A percentile compares a stretch with the other conserved stretches of the same genome.
These are phyloP conservation scores for Pristis pectinata DNA, from an alignment of 2,797 vertebrate genomes.

Conservation along the genomic window DNA sequence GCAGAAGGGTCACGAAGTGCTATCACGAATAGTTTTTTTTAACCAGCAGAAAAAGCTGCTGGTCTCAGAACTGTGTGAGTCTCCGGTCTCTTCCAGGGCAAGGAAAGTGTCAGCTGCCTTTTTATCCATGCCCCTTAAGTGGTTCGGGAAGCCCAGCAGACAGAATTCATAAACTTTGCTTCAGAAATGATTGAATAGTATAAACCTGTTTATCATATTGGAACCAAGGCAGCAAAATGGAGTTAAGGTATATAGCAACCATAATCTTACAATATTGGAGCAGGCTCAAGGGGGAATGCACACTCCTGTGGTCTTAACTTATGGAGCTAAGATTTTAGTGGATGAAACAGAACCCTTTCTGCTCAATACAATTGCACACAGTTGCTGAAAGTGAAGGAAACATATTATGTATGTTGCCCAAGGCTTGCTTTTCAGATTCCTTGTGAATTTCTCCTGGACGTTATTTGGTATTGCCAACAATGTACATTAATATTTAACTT, in stretches of 20 bases:
- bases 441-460: not conserved
- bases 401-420: too few species aligned
- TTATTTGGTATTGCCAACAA: not conserved
- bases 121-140: not conserved
- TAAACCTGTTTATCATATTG: not conserved
- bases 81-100: not conserved
- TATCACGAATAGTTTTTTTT: not conserved
- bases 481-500: too few species aligned
- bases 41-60: not conserved
- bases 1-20: not conserved
- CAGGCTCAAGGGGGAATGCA: not conserved
- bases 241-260: not conserved
- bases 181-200: not conserved
- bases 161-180: not conserved
- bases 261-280: not conserved
- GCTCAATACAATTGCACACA: not conserved
- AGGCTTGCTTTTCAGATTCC: not conserved
- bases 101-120: not conserved
- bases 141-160: not conserved
- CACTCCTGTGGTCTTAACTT: not conserved
- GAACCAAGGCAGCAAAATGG: not conserved
- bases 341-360: not conserved
- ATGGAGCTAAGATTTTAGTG: not conserved
- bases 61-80: not conserved
- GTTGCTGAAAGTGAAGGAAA: not conserved